phyloP scores from a whole-genome alignment of 2,888 invertebrate species.

The Clostera curtula region DNA sequence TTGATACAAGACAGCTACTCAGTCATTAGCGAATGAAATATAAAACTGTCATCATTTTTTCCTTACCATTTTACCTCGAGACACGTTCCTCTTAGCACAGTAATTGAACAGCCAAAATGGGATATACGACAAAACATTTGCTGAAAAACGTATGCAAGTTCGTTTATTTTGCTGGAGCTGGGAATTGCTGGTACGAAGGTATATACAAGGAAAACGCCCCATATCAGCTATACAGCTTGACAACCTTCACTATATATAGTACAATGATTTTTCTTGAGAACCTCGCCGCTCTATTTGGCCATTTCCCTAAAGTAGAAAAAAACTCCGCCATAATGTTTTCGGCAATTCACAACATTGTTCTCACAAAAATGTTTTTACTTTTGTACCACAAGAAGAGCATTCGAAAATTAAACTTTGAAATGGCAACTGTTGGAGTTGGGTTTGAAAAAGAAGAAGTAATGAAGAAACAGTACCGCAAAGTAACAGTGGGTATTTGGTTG shows the following conservation, averaged over 20 bases:
- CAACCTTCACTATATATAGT: conserved; percentile 48
- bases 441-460: conserved; percentile 45
- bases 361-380: conserved; percentile 52
- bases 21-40: conserved; percentile 7
- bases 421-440: conserved; percentile 42
- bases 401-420: conserved; percentile 52
- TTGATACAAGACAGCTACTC: conserved; percentile 9
- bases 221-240: conserved; percentile 40
- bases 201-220: conserved; percentile 33
- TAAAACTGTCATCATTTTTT: too few relatives aligned
- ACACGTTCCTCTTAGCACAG: conserved; percentile 5
- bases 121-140: conserved; percentile 37
- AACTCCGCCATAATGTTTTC: conserved; percentile 61
- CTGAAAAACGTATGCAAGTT: conserved; percentile 45
- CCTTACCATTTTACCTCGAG: conserved; percentile 2
- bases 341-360: conserved; percentile 56
- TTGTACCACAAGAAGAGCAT: conserved; percentile 52
- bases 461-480: conserved; percentile 49
- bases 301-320: conserved; percentile 55
- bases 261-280: conserved; percentile 58
- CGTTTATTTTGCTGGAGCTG: conserved; percentile 52
- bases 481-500: conserved; percentile 41
- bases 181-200: conserved; percentile 53
- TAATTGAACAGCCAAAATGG: conserved; percentile 27
- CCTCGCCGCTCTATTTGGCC: conserved; percentile 48